Evolutionary conservation across 1,140 invertebrate species (phyloP).

Genomic region (Cecropterus lyciades): DNA sequence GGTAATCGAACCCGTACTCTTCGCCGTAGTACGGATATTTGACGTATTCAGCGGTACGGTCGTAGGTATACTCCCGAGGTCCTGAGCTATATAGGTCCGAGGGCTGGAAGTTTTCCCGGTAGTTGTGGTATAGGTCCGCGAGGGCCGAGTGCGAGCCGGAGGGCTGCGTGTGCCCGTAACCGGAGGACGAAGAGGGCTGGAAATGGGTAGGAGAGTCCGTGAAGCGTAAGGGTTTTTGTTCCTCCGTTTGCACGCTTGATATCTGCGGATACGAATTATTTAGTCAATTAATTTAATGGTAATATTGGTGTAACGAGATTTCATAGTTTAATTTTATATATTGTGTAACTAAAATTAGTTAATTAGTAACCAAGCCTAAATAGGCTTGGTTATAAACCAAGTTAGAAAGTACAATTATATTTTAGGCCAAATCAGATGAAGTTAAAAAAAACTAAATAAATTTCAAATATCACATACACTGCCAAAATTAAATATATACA

Average conservation of each 20-base stretch:
- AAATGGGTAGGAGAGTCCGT: slow-evolving; percentile 91
- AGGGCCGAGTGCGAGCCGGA: slow-evolving; percentile 73
- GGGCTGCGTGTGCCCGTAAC: slow-evolving; percentile 69
- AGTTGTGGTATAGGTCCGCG: slow-evolving; percentile 72
- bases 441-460: too few species aligned
- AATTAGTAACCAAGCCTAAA: too few species aligned
- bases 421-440: too few species aligned
- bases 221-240: slow-evolving; percentile 89
- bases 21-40: slow-evolving; percentile 72
- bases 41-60: slow-evolving; percentile 70
- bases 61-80: slow-evolving; percentile 77
- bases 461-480: too few species aligned
- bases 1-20: slow-evolving; percentile 66
- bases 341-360: too few species aligned
- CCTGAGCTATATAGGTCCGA: slow-evolving; percentile 62
- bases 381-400: too few species aligned
- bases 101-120: slow-evolving; percentile 72
- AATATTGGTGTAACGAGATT: too few species aligned
- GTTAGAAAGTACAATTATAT: too few species aligned
- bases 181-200: slow-evolving; percentile 74
- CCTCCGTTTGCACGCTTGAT: slow-evolving; percentile 79
- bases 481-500: too few species aligned
- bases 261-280: slow-evolving; percentile 55
- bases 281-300: background rate
- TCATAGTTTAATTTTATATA: too few species aligned